Base-by-base conservation (phyloP, 2,113 vertebrate genomes). In the Sarotherodon lohbergeri region DNA sequence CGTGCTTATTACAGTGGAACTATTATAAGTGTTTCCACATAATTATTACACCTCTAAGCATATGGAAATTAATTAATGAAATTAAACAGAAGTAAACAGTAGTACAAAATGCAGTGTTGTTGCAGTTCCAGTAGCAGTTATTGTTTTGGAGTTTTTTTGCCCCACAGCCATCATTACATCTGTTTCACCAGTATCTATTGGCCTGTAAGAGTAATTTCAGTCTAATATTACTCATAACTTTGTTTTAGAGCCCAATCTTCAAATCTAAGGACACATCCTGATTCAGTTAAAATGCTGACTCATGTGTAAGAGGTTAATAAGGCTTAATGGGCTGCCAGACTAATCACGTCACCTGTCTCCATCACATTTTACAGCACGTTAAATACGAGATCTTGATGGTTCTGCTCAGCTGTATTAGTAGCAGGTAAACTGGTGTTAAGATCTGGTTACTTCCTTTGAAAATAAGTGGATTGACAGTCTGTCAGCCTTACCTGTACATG, bases 401-500 rank as follows among this genome's bases (percentile, higher is more conserved):
- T 71, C 39, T 43, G 39, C 66, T 43, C 66, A 24, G 39, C 7
- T 43, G 36, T 43, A 71, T 39, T 24, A 24, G 39, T 71, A 41
- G 39, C n/a, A 24, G 39, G 12, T 24, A 46, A 73, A 73, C 22
- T 46, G 41, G 24, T 76, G 14, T 48, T 29, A 48, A 27, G 41
- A 76, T 17, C 22, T 76, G 3, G 71, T 48, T 76, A 48, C 24
- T 48, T 76, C 14, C 68, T 76, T 76, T 48, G 24, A 29, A 48
- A 29, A 19, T 17, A 32, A 32, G 22, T 39, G 19, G n/a, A 80
- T 22, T 46, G 24, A 27, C 34, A 46, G 55, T 66, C 27, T 50
- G 73, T 78, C 3, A 78, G 46, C 27, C 83, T 86, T 87, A 95
- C 94, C 94, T 84, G 85, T 71, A 39, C 81, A 88, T 24, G 86